Conservation (phyloP, 2,113 vertebrate species). For the Peromyscus californicus region DNA sequence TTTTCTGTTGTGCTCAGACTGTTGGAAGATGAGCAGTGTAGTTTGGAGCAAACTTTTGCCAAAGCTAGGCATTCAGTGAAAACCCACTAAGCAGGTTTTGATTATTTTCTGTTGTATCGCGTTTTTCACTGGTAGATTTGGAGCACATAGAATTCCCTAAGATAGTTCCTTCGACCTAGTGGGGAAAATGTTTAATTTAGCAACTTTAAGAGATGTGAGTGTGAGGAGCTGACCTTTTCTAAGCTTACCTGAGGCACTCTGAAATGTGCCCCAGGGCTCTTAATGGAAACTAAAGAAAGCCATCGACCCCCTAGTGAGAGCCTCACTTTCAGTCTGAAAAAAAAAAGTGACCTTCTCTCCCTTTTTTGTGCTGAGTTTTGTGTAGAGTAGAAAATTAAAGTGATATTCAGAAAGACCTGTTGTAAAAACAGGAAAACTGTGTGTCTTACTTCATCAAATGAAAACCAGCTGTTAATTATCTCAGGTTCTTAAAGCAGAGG, state of each 20-base stretch:
- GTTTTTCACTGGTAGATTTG: constrained; percentile 73
- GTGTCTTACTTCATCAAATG: constrained; percentile 82
- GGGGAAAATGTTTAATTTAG: constrained; percentile 70
- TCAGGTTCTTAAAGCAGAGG: constrained; percentile 79
- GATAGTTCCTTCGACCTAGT: constrained; percentile 49
- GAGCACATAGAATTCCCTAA: constrained; percentile 67
- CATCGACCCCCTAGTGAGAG: constrained; percentile 23
- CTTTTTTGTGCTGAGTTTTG: constrained; percentile 79
- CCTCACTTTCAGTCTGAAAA: constrained; percentile 74
- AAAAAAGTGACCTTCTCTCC: constrained; percentile 75
- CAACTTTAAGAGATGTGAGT: constrained; percentile 75
- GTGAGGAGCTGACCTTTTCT: constrained; percentile 76
- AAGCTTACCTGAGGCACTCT: constrained; percentile 66
- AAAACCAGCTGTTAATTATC: constrained; percentile 83
- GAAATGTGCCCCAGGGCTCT: constrained; percentile 55
- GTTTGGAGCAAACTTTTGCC: background rate
- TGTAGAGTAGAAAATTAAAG: constrained; percentile 83
- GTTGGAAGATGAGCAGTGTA: background rate
- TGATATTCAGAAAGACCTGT: constrained; percentile 83
- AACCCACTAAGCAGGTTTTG: background rate
- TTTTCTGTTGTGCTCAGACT: background rate
- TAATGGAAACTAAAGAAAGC: constrained; percentile 67
- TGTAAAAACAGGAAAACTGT: constrained; percentile 75
- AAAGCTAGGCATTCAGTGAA: constrained; percentile 59
- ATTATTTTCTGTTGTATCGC: constrained; percentile 62